Evolutionary conservation across 2,113 vertebrate genomes (phyloP).

Genomic region (Gambusia affinis): DNA sequence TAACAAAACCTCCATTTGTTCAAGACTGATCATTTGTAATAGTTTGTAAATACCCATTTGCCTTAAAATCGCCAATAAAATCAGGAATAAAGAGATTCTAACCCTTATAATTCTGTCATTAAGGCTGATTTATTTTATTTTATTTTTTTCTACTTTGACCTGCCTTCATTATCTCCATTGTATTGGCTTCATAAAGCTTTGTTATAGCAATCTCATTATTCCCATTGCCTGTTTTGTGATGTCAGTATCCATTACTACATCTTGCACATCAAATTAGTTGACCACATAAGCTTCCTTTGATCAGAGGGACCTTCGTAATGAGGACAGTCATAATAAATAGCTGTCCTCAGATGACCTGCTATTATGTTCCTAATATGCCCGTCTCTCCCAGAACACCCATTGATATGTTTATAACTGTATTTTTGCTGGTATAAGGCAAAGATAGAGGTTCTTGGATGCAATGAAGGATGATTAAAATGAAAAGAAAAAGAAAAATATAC

Average conservation of each 20-base stretch:
- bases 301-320: conserved; percentile 39
- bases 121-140: conserved; percentile 25
- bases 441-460: not conserved
- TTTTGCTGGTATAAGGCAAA: not conserved
- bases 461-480: not conserved
- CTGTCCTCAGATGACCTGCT: conserved; percentile 44
- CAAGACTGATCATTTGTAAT: not conserved
- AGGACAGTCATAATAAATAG: conserved; percentile 40
- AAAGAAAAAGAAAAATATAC: not conserved
- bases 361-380: conserved; percentile 19
- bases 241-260: conserved; percentile 42
- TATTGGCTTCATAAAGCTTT: conserved; percentile 34
- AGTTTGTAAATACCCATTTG: not conserved
- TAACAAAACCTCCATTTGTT: not conserved
- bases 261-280: conserved; percentile 34
- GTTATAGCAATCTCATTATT: conserved; percentile 54
- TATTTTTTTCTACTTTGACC: not conserved
- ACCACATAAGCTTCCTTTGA: conserved; percentile 38
- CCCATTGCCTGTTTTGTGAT: conserved; percentile 23
- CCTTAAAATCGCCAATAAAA: not conserved
- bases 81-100: not conserved
- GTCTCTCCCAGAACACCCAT: not conserved
- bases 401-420: not conserved
- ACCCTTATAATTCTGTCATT: conserved; percentile 7
- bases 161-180: conserved; percentile 5